Percentiles rank a stretch among this genome's conserved stretches.
These are phyloP conservation scores for Tenodera sinensis DNA, from an alignment of 2,888 invertebrate species.

Conservation along the genomic window DNA sequence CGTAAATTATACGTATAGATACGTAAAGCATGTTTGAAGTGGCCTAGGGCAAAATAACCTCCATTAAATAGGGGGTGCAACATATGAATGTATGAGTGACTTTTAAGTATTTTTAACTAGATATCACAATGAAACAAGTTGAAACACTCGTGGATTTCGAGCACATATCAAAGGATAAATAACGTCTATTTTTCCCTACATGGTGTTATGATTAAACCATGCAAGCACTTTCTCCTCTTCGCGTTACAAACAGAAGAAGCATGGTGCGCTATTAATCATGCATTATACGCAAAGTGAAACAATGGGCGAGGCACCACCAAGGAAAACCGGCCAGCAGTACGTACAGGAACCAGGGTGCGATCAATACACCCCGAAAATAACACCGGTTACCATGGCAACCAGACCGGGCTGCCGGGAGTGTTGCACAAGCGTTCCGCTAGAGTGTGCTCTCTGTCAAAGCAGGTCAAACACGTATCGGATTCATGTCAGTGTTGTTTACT, in stretches of 20 bases:
- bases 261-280: background rate
- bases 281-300: background rate
- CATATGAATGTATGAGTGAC: no score
- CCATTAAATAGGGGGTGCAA: no score
- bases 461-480: background rate
- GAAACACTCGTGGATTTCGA: no score
- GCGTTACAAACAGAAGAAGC: background rate
- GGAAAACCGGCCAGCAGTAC: background rate
- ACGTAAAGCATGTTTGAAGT: no score
- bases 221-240: background rate
- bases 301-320: background rate
- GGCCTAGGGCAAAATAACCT: no score
- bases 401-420: background rate
- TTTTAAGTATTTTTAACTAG: no score
- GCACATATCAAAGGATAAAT: no score
- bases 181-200: background rate
- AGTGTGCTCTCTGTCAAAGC: background rate
- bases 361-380: slow-evolving; percentile 1
- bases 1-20: no score
- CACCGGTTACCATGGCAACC: slow-evolving; percentile 9
- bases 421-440: background rate
- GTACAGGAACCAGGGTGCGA: background rate
- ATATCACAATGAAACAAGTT: no score
- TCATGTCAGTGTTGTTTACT: background rate
- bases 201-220: background rate